These are phyloP conservation scores for Lepidostoma basale DNA, from an alignment of 1,140 invertebrate species.

Conservation along the genomic window DNA sequence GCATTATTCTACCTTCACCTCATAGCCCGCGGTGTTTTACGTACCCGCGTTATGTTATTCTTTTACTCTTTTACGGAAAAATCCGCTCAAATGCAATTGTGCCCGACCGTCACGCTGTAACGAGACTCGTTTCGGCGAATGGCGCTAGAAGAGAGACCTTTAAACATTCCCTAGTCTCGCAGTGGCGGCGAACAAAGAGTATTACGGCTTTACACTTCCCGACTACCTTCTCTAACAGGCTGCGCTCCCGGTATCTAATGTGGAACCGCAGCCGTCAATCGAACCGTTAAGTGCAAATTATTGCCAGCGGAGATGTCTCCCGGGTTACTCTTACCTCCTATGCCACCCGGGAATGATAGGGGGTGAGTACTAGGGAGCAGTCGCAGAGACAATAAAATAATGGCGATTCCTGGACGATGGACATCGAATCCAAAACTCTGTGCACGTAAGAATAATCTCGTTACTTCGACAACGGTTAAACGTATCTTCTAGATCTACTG, in stretches of 20 bases:
- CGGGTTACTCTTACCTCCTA: conserved; percentile 15
- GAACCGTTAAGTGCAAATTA: conserved; percentile 46
- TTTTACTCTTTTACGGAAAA: conserved; percentile 19
- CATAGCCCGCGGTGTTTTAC: conserved; percentile 30
- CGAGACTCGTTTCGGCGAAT: conserved; percentile 22
- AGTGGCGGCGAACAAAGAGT: neutral
- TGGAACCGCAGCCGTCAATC: conserved; percentile 37
- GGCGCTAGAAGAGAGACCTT: neutral
- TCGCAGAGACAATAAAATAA: conserved; percentile 25
- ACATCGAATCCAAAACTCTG: conserved; percentile 14
- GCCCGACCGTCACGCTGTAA: conserved; percentile 34
- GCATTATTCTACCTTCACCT: conserved; percentile 34
- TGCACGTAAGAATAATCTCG: conserved; percentile 9
- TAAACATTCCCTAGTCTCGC: neutral
- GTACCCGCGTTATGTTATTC: conserved; percentile 23
- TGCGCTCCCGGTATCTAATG: conserved; percentile 12
- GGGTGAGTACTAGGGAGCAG: neutral
- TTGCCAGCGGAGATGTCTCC: conserved; percentile 37
- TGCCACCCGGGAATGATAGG: conserved; percentile 3
- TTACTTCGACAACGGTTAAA: conserved; percentile 10
- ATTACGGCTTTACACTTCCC: neutral
- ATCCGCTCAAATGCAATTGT: conserved; percentile 44
- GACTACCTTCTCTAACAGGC: conserved; percentile 6
- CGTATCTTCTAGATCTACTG: neutral
- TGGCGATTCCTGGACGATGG: conserved; percentile 2